Base-by-base conservation (phyloP, 2,888 invertebrate genomes). In the Dasysyrphus albostriatus region DNA sequence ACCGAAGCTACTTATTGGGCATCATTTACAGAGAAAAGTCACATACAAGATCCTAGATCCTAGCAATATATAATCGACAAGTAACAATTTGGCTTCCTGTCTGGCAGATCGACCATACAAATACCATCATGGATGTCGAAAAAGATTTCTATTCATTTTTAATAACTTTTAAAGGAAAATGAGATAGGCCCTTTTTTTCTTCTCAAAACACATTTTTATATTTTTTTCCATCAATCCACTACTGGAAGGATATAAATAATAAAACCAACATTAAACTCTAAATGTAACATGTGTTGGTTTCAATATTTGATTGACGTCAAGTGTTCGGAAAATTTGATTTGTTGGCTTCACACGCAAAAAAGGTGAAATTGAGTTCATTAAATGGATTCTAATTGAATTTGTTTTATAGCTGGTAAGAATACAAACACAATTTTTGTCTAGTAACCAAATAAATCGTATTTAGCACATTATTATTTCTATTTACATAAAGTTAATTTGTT, bases 221-320 rank as follows among this genome's bases (percentile, higher is more conserved):
- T 47, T 1, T 9, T 16, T 47, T 47, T 16, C 3, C 16, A 9
- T 16, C 44, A 47, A 47, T 16, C 47, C 47, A 10, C 47, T 16
- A 16, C 47, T 47, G 47, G n/a, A 1, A 16, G 5, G 5, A 9
- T n/a, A 47, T 44, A 47, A 47, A 47, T 16, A 16, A 63, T 63
- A 63, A 44, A 56, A 32, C 3, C 54, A 44, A 44, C 24, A 1
- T 24, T 24, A 24, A 24, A 24, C 24, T n/a, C 29, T 29, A 44
- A 63, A 44, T 2, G n/a, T 12, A 29, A 63, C 42, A 63, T 16
- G 47, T 47, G 42, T 44, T 47, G 16, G 29, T 44, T 39, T 9
- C 24, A 29, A 44, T 12, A 63, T 63, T 63, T 39, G 29, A 63
- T 63, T 14, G 63, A 5, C 14, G 12, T 44, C 29, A 16, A 47